Base-by-base conservation (phyloP, 1,140 invertebrate genomes). In the Laupala kohalensis region DNA sequence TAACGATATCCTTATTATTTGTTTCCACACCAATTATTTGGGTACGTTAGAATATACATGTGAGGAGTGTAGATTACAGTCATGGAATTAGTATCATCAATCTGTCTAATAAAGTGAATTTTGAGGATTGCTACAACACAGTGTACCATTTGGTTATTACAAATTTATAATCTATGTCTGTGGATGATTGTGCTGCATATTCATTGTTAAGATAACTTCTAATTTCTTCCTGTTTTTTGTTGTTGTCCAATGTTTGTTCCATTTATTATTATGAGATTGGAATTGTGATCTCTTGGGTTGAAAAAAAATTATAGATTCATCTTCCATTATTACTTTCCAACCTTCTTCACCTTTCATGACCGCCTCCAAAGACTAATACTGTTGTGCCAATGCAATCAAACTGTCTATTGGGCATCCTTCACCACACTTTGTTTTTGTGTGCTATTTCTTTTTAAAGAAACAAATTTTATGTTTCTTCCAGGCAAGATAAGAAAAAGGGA, bases 141-240 rank as follows among this genome's bases (percentile, higher is more conserved):
- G 71, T 72, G 25, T 68, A 72, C 29, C 27, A 66, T 3, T 30
- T 73, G 27, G 76, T 89, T 73, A n/a, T n/a, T 73, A 83, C 86
- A 25, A 87, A 90, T 77, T 80, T 85, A 37, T 80, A 84, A 19
- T 82, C 85, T 64, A 86, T 89, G 79, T 78, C 81, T 25, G 78
- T 80, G n/a, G 82, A 83, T 25, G 88, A 90, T 75, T 79, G 86
- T 63, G 84, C 86, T 77, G 87, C 89, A 75, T 90, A 90, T 80
- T 80, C 86, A 27, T 74, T 89, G 80, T 88, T 90, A 53, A 53
- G 37, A 13, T 2, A 53, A n/a, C n/a, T n/a, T n/a, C n/a, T n/a
- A n/a, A n/a, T n/a, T n/a, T n/a, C n/a, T n/a, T n/a, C n/a, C n/a
- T n/a, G n/a, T n/a, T n/a, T n/a, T n/a, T n/a, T n/a, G n/a, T n/a